phyloP scores from a whole-genome alignment of 2,888 invertebrate genomes.

The Brenthis daphne region DNA sequence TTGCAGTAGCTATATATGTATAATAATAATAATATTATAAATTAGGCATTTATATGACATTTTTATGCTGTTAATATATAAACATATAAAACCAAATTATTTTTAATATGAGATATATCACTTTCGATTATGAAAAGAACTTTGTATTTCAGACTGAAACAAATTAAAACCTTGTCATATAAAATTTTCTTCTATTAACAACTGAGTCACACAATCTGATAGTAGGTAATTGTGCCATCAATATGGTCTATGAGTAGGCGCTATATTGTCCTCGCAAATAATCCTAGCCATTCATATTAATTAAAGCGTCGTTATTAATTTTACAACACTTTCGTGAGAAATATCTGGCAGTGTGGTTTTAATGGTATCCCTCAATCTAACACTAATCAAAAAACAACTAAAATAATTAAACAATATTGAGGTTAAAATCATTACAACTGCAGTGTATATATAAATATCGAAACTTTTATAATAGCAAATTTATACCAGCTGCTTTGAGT shows the following conservation, averaged over 20 bases:
- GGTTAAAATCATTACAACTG: constrained; percentile 1
- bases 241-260: constrained; percentile 39
- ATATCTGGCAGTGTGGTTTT: constrained; percentile 44
- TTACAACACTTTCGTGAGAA: constrained; percentile 68
- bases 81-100: too few species aligned
- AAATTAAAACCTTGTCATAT: constrained; percentile 8
- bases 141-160: background rate
- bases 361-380: constrained; percentile 40
- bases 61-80: too few species aligned
- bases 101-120: background rate
- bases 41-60: too few species aligned
- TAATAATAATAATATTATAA: too few species aligned
- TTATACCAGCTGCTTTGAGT: too few species aligned
- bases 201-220: constrained; percentile 29
- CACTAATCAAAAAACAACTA: constrained; percentile 34
- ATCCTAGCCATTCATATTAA: constrained; percentile 66
- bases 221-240: constrained; percentile 32
- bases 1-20: too few species aligned
- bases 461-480: background rate
- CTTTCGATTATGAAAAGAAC: background rate
- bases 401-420: constrained; percentile 30
- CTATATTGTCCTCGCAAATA: constrained; percentile 46
- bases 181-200: constrained; percentile 26
- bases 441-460: background rate
- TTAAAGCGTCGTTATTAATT: constrained; percentile 73